phyloP scores from a whole-genome alignment of 2,888 invertebrate species.

The Habroteleia sp. region DNA sequence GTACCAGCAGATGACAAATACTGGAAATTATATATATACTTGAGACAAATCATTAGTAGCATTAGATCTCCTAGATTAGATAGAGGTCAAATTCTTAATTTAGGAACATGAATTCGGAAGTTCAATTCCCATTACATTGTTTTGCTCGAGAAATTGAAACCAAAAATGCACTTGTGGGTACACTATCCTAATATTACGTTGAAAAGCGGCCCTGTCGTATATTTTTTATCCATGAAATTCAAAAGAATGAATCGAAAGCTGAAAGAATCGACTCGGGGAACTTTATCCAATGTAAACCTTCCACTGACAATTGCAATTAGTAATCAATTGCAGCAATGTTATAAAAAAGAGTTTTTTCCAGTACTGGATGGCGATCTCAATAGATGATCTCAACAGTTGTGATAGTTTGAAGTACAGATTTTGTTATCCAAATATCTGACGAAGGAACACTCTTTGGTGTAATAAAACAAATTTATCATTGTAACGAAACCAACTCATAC shows the following conservation, averaged over 20 bases:
- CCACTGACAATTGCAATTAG: conserved; percentile 3
- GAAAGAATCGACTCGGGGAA: neutral
- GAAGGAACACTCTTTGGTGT: conserved; percentile 4
- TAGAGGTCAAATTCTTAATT: neutral
- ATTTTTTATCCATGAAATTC: neutral
- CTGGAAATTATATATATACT: neutral
- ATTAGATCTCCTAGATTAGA: neutral
- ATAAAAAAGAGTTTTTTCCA: neutral
- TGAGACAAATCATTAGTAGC: neutral
- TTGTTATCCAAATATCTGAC: conserved; percentile 1
- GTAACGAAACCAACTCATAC: neutral
- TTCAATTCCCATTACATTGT: neutral
- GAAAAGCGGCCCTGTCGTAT: neutral
- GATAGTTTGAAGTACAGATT: conserved; percentile 10
- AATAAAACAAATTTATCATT: conserved; percentile 7
- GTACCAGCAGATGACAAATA: neutral
- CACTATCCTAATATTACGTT: neutral
- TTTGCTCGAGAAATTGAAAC: neutral
- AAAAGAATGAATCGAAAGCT: conserved; percentile 1
- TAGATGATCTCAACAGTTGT: too few species aligned
- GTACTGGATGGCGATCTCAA: too few species aligned
- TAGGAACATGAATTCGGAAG: neutral
- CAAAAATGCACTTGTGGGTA: neutral
- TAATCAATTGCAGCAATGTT: conserved; percentile 11
- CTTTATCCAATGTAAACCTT: neutral